Evolutionary conservation across 2,888 invertebrate genomes (phyloP).

Genomic region (Nemotelus pantherinus): DNA sequence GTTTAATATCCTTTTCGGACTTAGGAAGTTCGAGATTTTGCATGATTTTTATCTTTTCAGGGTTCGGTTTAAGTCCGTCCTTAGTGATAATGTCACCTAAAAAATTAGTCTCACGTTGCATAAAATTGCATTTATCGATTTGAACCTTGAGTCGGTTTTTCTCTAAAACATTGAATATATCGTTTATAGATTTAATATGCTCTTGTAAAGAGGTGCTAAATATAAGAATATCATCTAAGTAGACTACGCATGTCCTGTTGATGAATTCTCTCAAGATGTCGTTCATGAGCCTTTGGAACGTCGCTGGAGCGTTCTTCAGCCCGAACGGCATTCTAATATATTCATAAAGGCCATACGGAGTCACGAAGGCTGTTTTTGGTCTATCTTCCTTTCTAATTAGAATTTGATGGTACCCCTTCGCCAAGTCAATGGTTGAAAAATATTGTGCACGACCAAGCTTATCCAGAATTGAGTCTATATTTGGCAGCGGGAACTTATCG

Average conservation of each 20-base stretch:
- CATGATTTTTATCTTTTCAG: too few species aligned
- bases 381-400: slow-evolving; percentile 45
- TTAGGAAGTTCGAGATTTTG: too few species aligned
- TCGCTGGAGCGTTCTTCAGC: slow-evolving; percentile 44
- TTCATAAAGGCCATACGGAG: slow-evolving; percentile 40
- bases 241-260: not conserved
- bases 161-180: slow-evolving; percentile 18
- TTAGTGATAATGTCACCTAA: slow-evolving; percentile 36
- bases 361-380: slow-evolving; percentile 47
- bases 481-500: slow-evolving; percentile 48
- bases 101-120: slow-evolving; percentile 30
- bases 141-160: slow-evolving; percentile 27
- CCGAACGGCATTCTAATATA: slow-evolving; percentile 47
- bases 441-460: slow-evolving; percentile 46
- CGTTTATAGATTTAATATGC: not conserved
- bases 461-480: slow-evolving; percentile 47
- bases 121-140: too few species aligned
- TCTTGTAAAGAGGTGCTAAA: slow-evolving; percentile 25
- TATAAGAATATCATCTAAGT: slow-evolving; percentile 26
- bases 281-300: slow-evolving; percentile 47
- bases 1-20: not conserved
- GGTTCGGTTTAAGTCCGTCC: slow-evolving; percentile 31
- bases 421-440: slow-evolving; percentile 48
- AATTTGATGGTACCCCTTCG: slow-evolving; percentile 46
- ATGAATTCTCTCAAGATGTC: slow-evolving; percentile 46